Conservation (phyloP, 23 tunicate species). For the Styela clava region DNA sequence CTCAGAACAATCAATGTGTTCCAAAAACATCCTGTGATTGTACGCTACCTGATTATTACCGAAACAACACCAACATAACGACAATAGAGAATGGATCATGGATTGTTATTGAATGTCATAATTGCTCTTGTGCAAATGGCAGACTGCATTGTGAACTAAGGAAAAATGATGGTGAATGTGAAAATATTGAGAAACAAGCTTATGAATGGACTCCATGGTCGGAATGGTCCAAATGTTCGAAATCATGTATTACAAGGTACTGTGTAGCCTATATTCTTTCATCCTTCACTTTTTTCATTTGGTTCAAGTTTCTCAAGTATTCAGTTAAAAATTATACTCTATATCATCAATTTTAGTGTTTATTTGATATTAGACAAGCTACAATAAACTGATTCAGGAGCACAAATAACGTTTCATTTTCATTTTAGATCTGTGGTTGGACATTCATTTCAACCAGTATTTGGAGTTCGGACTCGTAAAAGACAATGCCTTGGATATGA, state of each 20-base stretch:
- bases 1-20: constrained; percentile 14
- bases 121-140: constrained; percentile 25
- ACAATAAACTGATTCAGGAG: too few species aligned
- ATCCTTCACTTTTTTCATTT: not conserved
- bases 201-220: constrained; percentile 8
- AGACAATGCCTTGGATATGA: not conserved
- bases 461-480: not conserved
- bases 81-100: constrained; percentile 2
- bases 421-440: not conserved
- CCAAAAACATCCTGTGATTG: not conserved
- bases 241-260: not conserved
- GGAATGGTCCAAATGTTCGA: constrained; percentile 2
- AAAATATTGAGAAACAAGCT: not conserved
- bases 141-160: not conserved
- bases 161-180: not conserved
- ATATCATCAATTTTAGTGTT: too few species aligned
- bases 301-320: not conserved
- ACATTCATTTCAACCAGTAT: not conserved
- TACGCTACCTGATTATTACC: not conserved
- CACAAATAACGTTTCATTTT: too few species aligned
- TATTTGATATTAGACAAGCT: too few species aligned
- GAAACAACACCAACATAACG: not conserved
- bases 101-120: not conserved
- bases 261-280: not conserved
- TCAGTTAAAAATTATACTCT: too few species aligned